Evolutionary conservation across 2,888 invertebrate genomes (phyloP).

Genomic region (Sipha maydis): DNA sequence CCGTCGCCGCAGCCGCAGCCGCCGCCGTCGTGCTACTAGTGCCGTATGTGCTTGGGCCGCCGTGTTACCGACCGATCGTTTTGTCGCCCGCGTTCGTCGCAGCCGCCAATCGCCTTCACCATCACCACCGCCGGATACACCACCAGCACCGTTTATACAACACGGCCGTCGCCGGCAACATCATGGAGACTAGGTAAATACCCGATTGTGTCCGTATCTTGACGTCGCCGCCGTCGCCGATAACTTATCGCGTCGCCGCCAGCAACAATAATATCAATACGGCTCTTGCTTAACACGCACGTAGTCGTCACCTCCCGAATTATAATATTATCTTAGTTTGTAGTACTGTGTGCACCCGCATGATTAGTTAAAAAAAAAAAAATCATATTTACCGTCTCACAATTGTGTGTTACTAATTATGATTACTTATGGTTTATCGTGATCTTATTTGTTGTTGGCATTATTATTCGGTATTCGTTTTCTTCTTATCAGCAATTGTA

Average conservation of each 20-base stretch:
- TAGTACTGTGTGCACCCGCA: too few species aligned
- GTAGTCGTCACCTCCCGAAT: too few species aligned
- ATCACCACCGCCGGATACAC: constrained; percentile 40
- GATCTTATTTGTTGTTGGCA: too few species aligned
- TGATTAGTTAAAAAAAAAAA: too few species aligned
- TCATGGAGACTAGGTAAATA: constrained; percentile 61
- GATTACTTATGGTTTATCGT: too few species aligned
- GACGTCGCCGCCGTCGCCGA: neutral
- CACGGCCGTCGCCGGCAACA: constrained; percentile 21
- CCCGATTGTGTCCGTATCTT: neutral
- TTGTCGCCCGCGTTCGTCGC: constrained; percentile 53
- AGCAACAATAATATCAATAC: constrained; percentile 14
- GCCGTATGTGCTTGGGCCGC: constrained; percentile 60
- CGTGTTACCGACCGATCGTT: constrained; percentile 58
- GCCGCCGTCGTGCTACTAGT: constrained; percentile 51
- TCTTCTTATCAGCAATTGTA: neutral
- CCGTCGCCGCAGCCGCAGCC: constrained; percentile 20
- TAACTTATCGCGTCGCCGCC: constrained; percentile 9
- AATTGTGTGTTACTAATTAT: too few species aligned
- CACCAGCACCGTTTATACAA: constrained; percentile 26
- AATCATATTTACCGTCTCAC: too few species aligned
- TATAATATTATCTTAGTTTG: too few species aligned
- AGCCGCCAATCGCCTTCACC: constrained; percentile 33
- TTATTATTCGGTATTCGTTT: neutral
- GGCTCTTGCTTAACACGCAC: neutral